These are phyloP conservation scores for Colaptes auratus DNA, from an alignment of 2,113 vertebrate genomes.

Conservation along the genomic window DNA sequence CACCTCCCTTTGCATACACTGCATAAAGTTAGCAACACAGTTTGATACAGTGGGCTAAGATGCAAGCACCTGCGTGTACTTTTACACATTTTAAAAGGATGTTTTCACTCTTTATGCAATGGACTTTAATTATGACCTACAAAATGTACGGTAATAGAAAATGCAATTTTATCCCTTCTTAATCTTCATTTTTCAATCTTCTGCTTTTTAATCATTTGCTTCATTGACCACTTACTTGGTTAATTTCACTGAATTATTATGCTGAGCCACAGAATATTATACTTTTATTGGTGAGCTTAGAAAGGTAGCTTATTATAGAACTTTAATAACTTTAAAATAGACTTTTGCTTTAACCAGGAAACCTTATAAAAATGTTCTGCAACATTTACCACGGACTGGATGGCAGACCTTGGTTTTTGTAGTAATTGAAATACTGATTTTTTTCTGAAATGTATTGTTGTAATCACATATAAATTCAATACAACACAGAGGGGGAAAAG, in stretches of 20 bases:
- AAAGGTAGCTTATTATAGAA: slow-evolving; percentile 57
- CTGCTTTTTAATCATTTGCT: slow-evolving; percentile 77
- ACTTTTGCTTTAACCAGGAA: slow-evolving; percentile 43
- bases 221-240: slow-evolving; percentile 71
- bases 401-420: neutral
- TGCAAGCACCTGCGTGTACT: neutral
- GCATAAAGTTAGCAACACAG: neutral
- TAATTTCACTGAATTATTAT: slow-evolving; percentile 74
- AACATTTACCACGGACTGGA: slow-evolving; percentile 27
- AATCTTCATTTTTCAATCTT: slow-evolving; percentile 68
- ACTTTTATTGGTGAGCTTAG: slow-evolving; percentile 16
- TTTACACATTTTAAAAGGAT: neutral
- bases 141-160: slow-evolving; percentile 49
- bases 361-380: slow-evolving; percentile 46
- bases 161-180: slow-evolving; percentile 48
- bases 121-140: slow-evolving; percentile 36
- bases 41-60: neutral
- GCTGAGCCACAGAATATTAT: slow-evolving; percentile 50
- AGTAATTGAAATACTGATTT: neutral
- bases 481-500: neutral
- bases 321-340: slow-evolving; percentile 68
- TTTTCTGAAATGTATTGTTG: neutral
- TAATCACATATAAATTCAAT: neutral
- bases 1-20: neutral
- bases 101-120: neutral